Evolutionary conservation across 23 tunicate species (phyloP).

Genomic region (Clavelina lepadiformis): DNA sequence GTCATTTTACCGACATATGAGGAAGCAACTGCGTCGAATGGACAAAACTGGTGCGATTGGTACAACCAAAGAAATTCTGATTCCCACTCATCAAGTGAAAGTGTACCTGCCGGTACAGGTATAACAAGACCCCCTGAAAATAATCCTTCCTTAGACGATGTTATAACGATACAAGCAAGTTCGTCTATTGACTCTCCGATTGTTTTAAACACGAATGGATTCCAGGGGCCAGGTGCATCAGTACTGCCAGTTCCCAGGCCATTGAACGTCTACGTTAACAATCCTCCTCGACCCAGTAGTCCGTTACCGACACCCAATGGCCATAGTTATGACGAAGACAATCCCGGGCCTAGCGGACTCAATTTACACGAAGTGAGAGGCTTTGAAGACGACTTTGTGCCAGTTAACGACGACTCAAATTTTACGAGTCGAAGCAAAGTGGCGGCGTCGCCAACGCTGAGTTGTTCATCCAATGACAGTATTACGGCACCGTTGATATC

Average conservation of each 20-base stretch:
- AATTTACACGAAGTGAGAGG: neutral
- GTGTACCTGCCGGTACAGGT: neutral
- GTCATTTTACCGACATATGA: conserved; percentile 67
- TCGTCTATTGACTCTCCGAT: neutral
- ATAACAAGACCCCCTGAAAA: conserved; percentile 40
- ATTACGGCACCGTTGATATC: too few relatives aligned
- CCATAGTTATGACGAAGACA: conserved; percentile 2
- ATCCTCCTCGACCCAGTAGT: too few relatives aligned
- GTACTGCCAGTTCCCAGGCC: too few relatives aligned
- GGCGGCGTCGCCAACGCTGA: too few relatives aligned
- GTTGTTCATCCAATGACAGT: too few relatives aligned
- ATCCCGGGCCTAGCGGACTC: neutral
- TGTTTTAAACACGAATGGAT: too few relatives aligned
- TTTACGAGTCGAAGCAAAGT: too few relatives aligned
- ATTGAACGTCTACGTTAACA: too few relatives aligned
- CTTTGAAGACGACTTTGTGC: conserved; percentile 11
- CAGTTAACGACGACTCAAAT: too few relatives aligned
- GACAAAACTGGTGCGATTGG: conserved; percentile 12
- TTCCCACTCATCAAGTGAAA: too few relatives aligned
- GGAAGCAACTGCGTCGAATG: conserved; percentile 47
- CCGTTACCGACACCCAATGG: too few relatives aligned
- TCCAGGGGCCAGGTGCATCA: too few relatives aligned
- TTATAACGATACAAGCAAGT: neutral
- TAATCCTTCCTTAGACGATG: conserved; percentile 10
- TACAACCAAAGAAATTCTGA: conserved; percentile 11